Percentiles rank a stretch among this genome's conserved stretches.
Conservation (phyloP, 1,140 invertebrate genomes). For the Brachionus plicatilis region DNA sequence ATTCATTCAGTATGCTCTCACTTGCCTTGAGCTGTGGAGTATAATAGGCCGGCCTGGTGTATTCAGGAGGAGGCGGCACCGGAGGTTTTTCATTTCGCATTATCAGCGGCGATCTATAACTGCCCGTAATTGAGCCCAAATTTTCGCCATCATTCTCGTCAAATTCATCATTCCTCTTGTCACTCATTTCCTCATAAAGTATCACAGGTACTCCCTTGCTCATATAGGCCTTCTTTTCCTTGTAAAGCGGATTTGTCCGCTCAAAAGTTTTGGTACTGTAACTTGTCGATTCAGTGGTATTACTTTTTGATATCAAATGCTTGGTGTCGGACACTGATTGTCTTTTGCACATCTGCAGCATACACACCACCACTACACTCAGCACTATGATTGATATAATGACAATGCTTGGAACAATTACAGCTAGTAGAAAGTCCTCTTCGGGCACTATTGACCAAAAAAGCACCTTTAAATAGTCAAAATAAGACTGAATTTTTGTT, state of each 20-base stretch:
- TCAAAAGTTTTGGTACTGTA: neutral
- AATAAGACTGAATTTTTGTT: neutral
- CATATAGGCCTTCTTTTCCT: conserved; percentile 19
- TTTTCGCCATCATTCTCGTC: conserved; percentile 11
- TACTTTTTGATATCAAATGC: neutral
- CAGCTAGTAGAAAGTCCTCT: conserved; percentile 21
- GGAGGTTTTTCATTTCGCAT: conserved; percentile 19
- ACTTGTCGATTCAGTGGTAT: neutral
- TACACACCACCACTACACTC: neutral
- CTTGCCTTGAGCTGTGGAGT: neutral
- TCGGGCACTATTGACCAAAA: conserved; percentile 8
- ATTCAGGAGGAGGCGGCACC: conserved; percentile 14
- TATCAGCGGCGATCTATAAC: conserved; percentile 24
- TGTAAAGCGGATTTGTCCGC: neutral
- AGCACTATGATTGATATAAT: conserved; percentile 11
- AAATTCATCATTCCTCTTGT: neutral
- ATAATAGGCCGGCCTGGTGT: neutral
- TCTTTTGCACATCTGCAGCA: conserved; percentile 30
- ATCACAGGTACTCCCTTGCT: conserved; percentile 39
- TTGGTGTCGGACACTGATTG: neutral
- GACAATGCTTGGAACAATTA: conserved; percentile 9
- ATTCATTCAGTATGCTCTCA: conserved; percentile 25
- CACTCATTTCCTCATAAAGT: conserved; percentile 32
- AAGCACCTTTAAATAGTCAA: neutral
- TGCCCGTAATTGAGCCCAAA: neutral